A percentile compares a stretch with the other conserved stretches of the same genome.
phyloP scores from a whole-genome alignment of 2,888 invertebrate genomes.

The Cheiracanthium punctorium region DNA sequence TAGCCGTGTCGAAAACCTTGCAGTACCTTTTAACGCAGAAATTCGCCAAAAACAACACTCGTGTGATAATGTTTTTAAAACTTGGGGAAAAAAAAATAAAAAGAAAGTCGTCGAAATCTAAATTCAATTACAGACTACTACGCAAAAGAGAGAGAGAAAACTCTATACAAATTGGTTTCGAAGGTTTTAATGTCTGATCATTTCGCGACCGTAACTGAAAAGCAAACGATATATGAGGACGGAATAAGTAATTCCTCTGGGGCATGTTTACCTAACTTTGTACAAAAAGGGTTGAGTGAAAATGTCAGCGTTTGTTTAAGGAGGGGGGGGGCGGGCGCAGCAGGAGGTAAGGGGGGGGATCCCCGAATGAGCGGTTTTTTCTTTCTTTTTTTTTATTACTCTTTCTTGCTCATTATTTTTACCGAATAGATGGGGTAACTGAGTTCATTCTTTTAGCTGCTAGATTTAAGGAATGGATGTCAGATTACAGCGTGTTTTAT shows the following conservation, averaged over 20 bases:
- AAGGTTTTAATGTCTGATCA: background rate
- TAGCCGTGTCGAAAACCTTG: background rate
- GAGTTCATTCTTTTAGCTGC: slow-evolving; percentile 45
- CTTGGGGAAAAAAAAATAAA: too few species aligned
- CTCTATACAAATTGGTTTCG: slow-evolving; percentile 44
- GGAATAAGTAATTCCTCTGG: slow-evolving; percentile 16
- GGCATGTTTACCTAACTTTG: slow-evolving; percentile 60
- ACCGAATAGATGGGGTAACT: slow-evolving; percentile 12
- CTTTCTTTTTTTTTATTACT: slow-evolving; percentile 8
- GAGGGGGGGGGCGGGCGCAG: too few species aligned
- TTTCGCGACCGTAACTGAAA: background rate
- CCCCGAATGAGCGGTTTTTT: background rate
- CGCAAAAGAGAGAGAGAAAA: slow-evolving; percentile 15
- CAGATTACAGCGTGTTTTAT: too few species aligned
- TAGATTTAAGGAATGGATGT: background rate
- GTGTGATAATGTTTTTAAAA: background rate
- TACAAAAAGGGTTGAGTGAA: slow-evolving; percentile 59
- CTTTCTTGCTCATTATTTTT: slow-evolving; percentile 38
- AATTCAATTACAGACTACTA: slow-evolving; percentile 8
- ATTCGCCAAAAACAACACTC: background rate
- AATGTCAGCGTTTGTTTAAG: slow-evolving; percentile 68
- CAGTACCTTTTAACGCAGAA: background rate
- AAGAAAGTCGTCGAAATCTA: background rate
- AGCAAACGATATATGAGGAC: background rate
- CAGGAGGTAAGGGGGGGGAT: too few species aligned